Conservation (phyloP, 1,140 invertebrate species). For the Drusus annulatus region DNA sequence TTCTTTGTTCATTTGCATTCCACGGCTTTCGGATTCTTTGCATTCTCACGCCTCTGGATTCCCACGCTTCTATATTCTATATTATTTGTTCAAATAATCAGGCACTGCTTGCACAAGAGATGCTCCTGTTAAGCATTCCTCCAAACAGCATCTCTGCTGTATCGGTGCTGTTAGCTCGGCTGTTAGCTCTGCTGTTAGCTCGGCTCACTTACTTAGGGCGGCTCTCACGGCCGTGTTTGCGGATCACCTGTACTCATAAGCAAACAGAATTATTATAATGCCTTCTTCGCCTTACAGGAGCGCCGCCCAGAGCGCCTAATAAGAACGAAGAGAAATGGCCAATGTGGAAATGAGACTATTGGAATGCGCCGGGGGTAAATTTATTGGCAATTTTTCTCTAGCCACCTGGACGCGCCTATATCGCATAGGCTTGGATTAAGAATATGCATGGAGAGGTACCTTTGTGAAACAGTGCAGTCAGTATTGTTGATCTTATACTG, state of each 20-base stretch:
- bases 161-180: neutral
- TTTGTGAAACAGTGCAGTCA: too few relatives aligned
- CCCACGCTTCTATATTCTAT: constrained; percentile 50
- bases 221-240: constrained; percentile 8
- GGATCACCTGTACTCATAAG: neutral
- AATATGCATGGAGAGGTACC: too few relatives aligned
- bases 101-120: constrained; percentile 39
- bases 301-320: too few relatives aligned
- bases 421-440: too few relatives aligned
- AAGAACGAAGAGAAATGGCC: too few relatives aligned
- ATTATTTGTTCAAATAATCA: constrained; percentile 46
- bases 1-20: neutral
- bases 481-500: too few relatives aligned
- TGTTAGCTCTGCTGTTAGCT: too few relatives aligned
- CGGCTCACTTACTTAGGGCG: neutral
- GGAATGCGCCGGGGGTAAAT: too few relatives aligned
- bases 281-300: too few relatives aligned
- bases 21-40: neutral
- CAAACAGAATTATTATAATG: neutral
- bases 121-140: constrained; percentile 42
- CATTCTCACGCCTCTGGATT: constrained; percentile 32
- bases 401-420: too few relatives aligned
- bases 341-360: too few relatives aligned
- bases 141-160: constrained; percentile 1
- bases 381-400: too few relatives aligned